Percentiles rank a stretch among this genome's conserved stretches.
Evolutionary conservation across 2,888 invertebrate species (phyloP).

Genomic region (Panzeria rudis): DNA sequence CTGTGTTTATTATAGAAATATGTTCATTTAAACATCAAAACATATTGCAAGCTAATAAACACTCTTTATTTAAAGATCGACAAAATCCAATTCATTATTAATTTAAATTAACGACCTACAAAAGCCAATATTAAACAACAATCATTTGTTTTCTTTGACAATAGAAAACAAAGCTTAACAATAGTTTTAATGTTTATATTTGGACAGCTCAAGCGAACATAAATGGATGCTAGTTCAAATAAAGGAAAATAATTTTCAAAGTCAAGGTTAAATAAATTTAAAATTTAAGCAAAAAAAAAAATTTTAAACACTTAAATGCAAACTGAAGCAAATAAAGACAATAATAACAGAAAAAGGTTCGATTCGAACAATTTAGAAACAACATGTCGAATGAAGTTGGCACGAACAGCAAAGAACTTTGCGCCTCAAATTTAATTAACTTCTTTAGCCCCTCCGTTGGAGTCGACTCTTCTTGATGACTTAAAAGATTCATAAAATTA

Average conservation of each 20-base stretch:
- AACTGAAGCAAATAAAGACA: neutral
- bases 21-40: too few species aligned
- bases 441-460: too few species aligned
- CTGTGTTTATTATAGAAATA: too few species aligned
- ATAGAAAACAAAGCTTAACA: neutral
- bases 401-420: too few species aligned
- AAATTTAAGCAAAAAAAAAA: neutral
- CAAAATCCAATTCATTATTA: conserved; percentile 14
- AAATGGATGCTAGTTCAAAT: too few species aligned
- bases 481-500: too few species aligned
- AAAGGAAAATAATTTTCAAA: conserved; percentile 52
- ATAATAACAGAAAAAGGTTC: neutral
- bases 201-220: too few species aligned
- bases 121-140: conserved; percentile 5
- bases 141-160: conserved; percentile 15
- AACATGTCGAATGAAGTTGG: too few species aligned
- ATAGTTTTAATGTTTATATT: too few species aligned
- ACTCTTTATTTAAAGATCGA: neutral
- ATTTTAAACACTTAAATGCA: neutral
- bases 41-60: too few species aligned
- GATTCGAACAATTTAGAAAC: neutral
- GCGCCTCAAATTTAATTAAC: too few species aligned
- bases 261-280: conserved; percentile 42
- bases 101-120: conserved; percentile 58
- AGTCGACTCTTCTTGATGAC: too few species aligned